Evolutionary conservation across 2,888 invertebrate genomes (phyloP).

Genomic region (Willowsia nigromaculata): DNA sequence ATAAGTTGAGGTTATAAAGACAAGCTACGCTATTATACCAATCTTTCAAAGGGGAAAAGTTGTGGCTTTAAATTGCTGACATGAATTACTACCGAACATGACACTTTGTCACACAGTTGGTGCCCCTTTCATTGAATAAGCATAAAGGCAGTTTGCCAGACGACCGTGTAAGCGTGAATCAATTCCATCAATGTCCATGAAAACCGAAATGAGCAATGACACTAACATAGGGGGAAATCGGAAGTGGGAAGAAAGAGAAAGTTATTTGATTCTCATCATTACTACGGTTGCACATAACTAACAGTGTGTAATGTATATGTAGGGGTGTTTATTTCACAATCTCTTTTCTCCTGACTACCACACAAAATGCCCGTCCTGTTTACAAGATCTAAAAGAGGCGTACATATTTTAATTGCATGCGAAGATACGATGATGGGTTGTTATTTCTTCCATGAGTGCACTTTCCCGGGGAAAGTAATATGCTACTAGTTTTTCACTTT

Average conservation of each 20-base stretch:
- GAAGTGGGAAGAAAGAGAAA: constrained; percentile 32
- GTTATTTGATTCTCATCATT: background rate
- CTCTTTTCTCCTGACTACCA: too few species aligned
- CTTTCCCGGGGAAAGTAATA: background rate
- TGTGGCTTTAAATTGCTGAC: constrained; percentile 49
- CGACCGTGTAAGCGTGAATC: background rate
- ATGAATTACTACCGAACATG: constrained; percentile 53
- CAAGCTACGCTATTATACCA: background rate
- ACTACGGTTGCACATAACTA: background rate
- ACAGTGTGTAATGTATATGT: background rate
- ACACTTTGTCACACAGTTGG: constrained; percentile 62
- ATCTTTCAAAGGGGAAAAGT: background rate
- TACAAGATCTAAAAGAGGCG: background rate
- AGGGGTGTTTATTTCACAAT: too few species aligned
- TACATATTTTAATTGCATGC: background rate
- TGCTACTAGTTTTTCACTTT: too few species aligned
- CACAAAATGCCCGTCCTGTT: background rate
- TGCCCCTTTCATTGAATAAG: constrained; percentile 16
- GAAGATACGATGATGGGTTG: background rate
- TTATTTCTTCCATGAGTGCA: background rate
- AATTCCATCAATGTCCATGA: background rate
- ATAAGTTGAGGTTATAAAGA: background rate
- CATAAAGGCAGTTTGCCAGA: constrained; percentile 51
- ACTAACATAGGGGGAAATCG: background rate
- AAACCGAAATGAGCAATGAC: background rate